Evolutionary conservation across 1,140 invertebrate genomes (phyloP), one percentile per base, ranked within the genome.

Genomic region (Stenopsyche tienmushanensis): DNA sequence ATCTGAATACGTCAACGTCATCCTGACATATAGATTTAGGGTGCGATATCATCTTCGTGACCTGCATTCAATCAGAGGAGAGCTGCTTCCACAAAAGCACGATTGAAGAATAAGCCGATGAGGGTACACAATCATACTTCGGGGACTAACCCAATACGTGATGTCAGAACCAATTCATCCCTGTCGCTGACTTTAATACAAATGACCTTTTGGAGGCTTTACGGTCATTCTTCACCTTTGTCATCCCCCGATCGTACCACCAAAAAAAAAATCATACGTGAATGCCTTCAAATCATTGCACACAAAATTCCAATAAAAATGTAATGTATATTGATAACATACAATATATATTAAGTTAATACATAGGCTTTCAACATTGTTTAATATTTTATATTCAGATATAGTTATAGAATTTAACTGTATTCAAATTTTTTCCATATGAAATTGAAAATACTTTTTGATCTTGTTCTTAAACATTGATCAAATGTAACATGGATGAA

Each of bases 61-160:
- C 29, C 29, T 7, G 29, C 29, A 34, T 34, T 13, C 29, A 34
- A 34, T 34, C 13, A 13, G 29, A 34, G 13, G 29, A 34, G 13
- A n/a, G n/a, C n/a, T n/a, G n/a, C n/a, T 8, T 20, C 26, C 53
- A n/a, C 26, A 10, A 55, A 5, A 55, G 23, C 53, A n/a, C 24
- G 21, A 34, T 13, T 21, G 17, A 55, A 55, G 53, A 55, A 29
- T 55, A 34, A 55, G 41, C 53, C 53, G 21, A 20, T 7, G 45
- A 47, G 20, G 39, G 17, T 18, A 41, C 42, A 59, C 55, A 41
- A 59, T 59, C 55, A 59, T 59, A 59, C 55, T 59, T 59, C 34
- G 3, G 55, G 39, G 55, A 59, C 55, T 34, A 34, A 34, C 45
- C 42, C 39, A 44, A 59, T 42, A 59, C 55, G 55, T 59, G 55